Evolutionary conservation across 2,888 invertebrate species (phyloP).

Genomic region (Drosophila kokeensis): DNA sequence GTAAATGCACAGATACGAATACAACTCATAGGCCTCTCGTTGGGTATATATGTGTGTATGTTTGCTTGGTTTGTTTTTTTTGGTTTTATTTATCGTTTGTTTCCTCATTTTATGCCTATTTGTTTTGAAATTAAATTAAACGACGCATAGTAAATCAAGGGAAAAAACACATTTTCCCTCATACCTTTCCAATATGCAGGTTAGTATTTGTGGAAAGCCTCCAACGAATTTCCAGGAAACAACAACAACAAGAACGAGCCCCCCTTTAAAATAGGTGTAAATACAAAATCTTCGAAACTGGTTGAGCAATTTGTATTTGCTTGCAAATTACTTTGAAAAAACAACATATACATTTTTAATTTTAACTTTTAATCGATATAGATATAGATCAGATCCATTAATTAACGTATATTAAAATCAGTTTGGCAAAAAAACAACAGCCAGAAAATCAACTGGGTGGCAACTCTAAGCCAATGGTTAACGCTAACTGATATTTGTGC

Average conservation of each 20-base stretch:
- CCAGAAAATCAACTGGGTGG: background rate
- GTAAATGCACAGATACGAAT: slow-evolving; percentile 51
- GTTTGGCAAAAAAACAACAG: background rate
- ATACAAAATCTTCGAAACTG: slow-evolving; percentile 28
- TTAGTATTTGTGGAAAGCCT: slow-evolving; percentile 18
- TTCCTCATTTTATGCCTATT: slow-evolving; percentile 76
- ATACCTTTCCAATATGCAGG: background rate
- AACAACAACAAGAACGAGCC: slow-evolving; percentile 35
- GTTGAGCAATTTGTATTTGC: slow-evolving; percentile 41
- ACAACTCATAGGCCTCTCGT: slow-evolving; percentile 41
- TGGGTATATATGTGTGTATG: slow-evolving; percentile 23
- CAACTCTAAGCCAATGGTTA: background rate
- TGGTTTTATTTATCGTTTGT: slow-evolving; percentile 73
- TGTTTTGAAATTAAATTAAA: slow-evolving; percentile 79
- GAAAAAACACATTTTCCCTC: slow-evolving; percentile 18
- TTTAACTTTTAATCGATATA: slow-evolving; percentile 8
- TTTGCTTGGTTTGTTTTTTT: slow-evolving; percentile 42
- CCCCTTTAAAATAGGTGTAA: slow-evolving; percentile 13
- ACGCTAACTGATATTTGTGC: background rate
- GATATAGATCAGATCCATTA: slow-evolving; percentile 1
- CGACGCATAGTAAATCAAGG: slow-evolving; percentile 68
- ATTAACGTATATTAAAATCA: slow-evolving; percentile 23
- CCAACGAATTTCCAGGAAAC: slow-evolving; percentile 6
- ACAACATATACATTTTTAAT: background rate
- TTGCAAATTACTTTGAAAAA: slow-evolving; percentile 37